Conservation (phyloP, 2,797 vertebrate genomes). For the Adrianichthys oophorus region DNA sequence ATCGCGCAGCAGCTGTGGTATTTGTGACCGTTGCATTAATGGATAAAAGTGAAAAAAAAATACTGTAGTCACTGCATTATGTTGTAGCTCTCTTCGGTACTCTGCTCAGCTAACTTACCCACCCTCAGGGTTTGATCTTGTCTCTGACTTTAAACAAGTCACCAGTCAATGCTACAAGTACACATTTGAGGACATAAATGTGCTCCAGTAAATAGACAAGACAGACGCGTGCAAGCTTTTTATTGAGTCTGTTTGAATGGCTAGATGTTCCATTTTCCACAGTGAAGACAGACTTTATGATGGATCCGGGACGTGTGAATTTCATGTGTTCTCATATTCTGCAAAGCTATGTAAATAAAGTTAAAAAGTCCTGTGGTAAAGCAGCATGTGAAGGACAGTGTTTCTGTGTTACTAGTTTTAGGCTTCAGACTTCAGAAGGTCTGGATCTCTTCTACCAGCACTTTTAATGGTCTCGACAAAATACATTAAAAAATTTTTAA, state of each 20-base stretch:
- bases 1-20: too few relatives aligned
- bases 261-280: too few relatives aligned
- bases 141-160: slow-evolving; percentile 24
- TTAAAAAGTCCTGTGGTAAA: slow-evolving; percentile 20
- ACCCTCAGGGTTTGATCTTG: slow-evolving; percentile 57
- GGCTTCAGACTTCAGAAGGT: slow-evolving; percentile 30
- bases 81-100: slow-evolving; percentile 46
- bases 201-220: slow-evolving; percentile 41
- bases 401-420: slow-evolving; percentile 33
- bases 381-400: slow-evolving; percentile 49
- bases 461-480: slow-evolving; percentile 53
- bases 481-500: slow-evolving; percentile 9
- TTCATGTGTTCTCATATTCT: slow-evolving; percentile 16
- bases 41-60: slow-evolving; percentile 45
- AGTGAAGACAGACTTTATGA: neutral
- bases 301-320: slow-evolving; percentile 4
- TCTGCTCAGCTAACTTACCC: slow-evolving; percentile 44
- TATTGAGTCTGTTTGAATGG: too few relatives aligned
- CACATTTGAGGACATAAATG: neutral
- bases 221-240: slow-evolving; percentile 3
- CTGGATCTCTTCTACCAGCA: slow-evolving; percentile 63
- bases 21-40: slow-evolving; percentile 8
- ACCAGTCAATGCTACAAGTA: slow-evolving; percentile 8
- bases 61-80: slow-evolving; percentile 27
- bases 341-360: slow-evolving; percentile 21